Conservation (phyloP, 2,797 vertebrate species). For the Neosalanx taihuensis region DNA sequence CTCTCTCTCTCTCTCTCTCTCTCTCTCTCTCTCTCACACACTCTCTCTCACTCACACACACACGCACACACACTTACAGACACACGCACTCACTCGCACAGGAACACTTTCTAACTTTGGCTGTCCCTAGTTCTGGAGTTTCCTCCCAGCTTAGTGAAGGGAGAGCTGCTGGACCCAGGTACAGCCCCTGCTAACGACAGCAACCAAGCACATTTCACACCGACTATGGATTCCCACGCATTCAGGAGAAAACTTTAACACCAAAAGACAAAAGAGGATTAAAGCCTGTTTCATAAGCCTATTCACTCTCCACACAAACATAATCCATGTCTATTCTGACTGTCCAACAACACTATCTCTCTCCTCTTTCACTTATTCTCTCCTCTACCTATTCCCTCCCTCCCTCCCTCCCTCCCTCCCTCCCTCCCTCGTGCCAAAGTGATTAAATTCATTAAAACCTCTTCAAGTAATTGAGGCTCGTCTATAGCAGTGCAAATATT, state of each 20-base stretch:
- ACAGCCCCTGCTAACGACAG: slow-evolving; percentile 8
- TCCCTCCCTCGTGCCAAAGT: slow-evolving; percentile 28
- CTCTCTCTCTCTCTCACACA: too few species aligned
- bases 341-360: not conserved
- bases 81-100: slow-evolving; percentile 34
- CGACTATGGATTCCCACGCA: slow-evolving; percentile 34
- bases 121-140: not conserved
- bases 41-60: not conserved
- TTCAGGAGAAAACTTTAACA: slow-evolving; percentile 11
- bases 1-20: too few species aligned
- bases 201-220: slow-evolving; percentile 12
- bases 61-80: slow-evolving; percentile 23
- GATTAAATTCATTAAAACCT: slow-evolving; percentile 70
- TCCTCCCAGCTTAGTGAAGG: slow-evolving; percentile 41
- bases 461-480: slow-evolving; percentile 69
- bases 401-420: too few species aligned
- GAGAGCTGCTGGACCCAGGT: slow-evolving; percentile 4
- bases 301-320: not conserved
- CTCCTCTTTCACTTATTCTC: slow-evolving; percentile 25
- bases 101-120: not conserved
- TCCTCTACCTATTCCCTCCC: too few species aligned
- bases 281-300: slow-evolving; percentile 31
- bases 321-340: not conserved
- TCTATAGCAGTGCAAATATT: slow-evolving; percentile 73
- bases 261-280: slow-evolving; percentile 25